Evolutionary conservation across 1,140 invertebrate species (phyloP).

Genomic region (Cydia splendana): DNA sequence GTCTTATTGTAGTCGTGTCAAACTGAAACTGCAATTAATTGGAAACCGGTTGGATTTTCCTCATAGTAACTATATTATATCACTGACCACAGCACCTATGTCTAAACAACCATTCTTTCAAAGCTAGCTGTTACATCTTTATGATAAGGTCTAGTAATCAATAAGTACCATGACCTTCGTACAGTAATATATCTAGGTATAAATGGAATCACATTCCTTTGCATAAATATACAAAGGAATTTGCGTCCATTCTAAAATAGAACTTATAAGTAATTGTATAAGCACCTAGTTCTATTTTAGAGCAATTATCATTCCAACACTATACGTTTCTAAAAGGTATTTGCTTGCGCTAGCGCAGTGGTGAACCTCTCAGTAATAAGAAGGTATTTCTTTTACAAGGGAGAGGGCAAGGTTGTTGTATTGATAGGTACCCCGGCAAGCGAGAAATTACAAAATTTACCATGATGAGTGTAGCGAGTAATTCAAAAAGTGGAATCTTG

Average conservation of each 20-base stretch:
- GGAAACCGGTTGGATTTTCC: background rate
- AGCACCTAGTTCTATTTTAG: background rate
- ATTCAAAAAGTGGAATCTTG: no score
- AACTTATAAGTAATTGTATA: no score
- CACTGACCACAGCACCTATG: background rate
- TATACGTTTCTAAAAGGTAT: background rate
- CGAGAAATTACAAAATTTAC: no score
- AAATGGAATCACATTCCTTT: background rate
- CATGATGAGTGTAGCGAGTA: no score
- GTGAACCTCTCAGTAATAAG: background rate
- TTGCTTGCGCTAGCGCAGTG: background rate
- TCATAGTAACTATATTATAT: background rate
- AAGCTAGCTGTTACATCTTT: background rate
- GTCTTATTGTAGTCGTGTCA: background rate
- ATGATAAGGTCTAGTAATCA: background rate
- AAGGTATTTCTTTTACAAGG: no score
- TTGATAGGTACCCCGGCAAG: no score
- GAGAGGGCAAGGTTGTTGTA: no score
- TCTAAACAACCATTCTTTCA: background rate
- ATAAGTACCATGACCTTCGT: background rate
- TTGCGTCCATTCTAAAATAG: no score
- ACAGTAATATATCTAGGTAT: background rate
- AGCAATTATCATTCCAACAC: conserved; percentile 17
- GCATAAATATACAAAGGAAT: background rate
- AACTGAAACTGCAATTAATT: background rate